Evolutionary conservation across 1,140 invertebrate genomes (phyloP), one percentile per base, ranked within the genome.

Genomic region (Eriosoma lanigerum): DNA sequence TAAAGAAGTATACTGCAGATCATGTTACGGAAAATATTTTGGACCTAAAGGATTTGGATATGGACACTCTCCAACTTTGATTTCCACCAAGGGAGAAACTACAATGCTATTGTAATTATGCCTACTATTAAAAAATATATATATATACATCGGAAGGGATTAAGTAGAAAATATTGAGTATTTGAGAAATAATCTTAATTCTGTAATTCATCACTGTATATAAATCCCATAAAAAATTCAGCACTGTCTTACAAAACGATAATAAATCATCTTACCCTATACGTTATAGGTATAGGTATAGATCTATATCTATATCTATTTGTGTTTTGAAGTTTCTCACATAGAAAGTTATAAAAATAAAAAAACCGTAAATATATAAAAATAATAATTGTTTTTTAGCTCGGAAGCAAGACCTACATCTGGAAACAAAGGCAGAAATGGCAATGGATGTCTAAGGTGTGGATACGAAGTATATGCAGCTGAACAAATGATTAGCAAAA

Each of bases 401-500:
- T 86, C 87, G 82, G 89, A 90, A 66, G 81, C 87, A 0, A 88
- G 88, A 83, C 89, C 89, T 0, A 87, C 88, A 73, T 85, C 87
- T 32, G 89, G 89, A 4, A 82, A 84, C 3, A 89, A 90, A 84
- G 87, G 88, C 48, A 87, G 89, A 48, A 90, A 92, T 84, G 92
- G 91, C 0, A 88, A 91, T 83, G 93, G 94, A 44, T 96, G 95
- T 85, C 90, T 91, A 19, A 90, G 94, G 62, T 96, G 94, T 86
- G 94, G 94, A 32, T 96, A 91, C 86, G 91, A 92, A 80, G 95
- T 96, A 0, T 97, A 94, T 85, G 94, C 93, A 82, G 95, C 95
- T 81, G 95, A 97, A 88, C 93, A 96, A 86, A 96, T 96, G 93
- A 92, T 95, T 87, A 95, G 93, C 86, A 96, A 95, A 88, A 93